Evolutionary conservation across 2,888 invertebrate genomes (phyloP).

Genomic region (Entomobrya proxima): DNA sequence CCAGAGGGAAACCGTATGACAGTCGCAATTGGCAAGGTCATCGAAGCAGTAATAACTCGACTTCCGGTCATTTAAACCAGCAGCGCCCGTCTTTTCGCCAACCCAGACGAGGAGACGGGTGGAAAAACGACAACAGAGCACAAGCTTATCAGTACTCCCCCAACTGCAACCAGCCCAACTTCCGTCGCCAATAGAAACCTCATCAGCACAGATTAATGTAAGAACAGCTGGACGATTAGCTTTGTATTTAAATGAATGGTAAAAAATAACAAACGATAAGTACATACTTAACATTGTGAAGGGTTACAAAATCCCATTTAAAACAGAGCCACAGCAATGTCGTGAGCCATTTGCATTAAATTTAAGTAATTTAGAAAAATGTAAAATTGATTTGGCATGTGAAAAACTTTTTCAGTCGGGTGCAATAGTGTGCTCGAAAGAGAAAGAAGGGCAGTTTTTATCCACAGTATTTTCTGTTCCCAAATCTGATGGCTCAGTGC

Average conservation of each 20-base stretch:
- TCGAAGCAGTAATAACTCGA: not conserved
- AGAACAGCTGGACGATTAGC: not conserved
- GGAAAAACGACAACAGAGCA: not conserved
- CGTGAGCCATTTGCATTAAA: not conserved
- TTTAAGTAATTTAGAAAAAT: not conserved
- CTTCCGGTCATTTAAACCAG: not conserved
- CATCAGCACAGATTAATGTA: too few species aligned
- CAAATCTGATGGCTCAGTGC: not conserved
- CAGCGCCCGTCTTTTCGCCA: not conserved
- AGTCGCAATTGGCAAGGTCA: not conserved
- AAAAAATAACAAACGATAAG: not conserved
- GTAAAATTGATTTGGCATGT: not conserved
- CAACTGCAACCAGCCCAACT: too few species aligned
- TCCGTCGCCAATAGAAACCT: too few species aligned
- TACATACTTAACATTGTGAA: not conserved
- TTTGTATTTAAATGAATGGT: not conserved
- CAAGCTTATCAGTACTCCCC: not conserved
- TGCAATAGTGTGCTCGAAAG: not conserved
- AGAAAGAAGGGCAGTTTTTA: not conserved
- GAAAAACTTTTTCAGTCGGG: not conserved
- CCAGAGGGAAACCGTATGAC: too few species aligned
- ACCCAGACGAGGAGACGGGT: not conserved
- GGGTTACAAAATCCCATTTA: slow-evolving; percentile 12
- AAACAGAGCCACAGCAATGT: not conserved
- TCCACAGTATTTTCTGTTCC: slow-evolving; percentile 18